Evolutionary conservation across 2,888 invertebrate species (phyloP).

Genomic region (Cenopis cana): DNA sequence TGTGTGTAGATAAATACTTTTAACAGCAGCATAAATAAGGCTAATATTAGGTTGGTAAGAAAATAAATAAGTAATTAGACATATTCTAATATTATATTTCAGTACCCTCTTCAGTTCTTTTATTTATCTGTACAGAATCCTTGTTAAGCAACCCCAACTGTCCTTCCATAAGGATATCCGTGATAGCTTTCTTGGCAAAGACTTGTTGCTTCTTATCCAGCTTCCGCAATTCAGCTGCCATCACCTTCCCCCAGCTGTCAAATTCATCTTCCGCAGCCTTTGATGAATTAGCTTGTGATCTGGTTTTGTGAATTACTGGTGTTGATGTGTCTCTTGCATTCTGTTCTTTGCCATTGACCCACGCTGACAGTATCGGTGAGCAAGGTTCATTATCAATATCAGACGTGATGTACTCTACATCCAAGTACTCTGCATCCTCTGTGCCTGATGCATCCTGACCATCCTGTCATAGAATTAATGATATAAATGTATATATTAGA

Average conservation of each 20-base stretch:
- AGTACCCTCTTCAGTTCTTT: not conserved
- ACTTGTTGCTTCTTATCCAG: conserved; percentile 15
- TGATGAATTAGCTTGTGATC: not conserved
- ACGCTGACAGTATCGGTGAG: not conserved
- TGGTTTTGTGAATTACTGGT: not conserved
- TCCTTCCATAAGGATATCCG: conserved; percentile 22
- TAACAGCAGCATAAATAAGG: no score
- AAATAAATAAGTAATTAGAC: no score
- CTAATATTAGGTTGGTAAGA: not conserved
- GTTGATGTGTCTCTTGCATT: conserved; percentile 1
- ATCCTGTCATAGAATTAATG: not conserved
- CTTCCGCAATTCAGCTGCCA: conserved; percentile 26
- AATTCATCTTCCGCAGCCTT: conserved; percentile 2
- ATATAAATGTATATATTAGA: not conserved
- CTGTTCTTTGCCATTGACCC: not conserved
- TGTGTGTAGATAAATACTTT: no score
- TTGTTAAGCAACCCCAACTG: conserved; percentile 4
- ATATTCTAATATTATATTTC: not conserved
- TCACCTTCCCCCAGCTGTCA: conserved; percentile 27
- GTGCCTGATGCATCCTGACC: not conserved
- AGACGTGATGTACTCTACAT: not conserved
- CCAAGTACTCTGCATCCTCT: conserved; percentile 6
- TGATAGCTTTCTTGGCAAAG: conserved; percentile 27
- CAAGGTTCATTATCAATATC: not conserved
- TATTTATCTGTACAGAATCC: conserved; percentile 15